Base-by-base conservation (phyloP, 2,113 vertebrate genomes). In the Caranx melampygus region DNA sequence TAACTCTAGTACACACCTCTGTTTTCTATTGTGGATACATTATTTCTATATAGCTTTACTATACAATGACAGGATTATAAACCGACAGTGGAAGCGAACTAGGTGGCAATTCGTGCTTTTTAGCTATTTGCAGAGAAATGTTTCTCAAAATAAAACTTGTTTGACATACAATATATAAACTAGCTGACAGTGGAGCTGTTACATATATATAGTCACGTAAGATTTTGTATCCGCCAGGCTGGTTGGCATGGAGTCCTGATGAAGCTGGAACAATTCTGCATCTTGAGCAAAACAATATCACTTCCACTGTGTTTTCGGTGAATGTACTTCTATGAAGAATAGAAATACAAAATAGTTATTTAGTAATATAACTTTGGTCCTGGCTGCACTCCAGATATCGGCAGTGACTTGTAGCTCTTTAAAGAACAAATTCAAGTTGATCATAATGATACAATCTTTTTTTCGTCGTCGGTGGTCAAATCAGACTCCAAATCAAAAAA, bases 311-410 rank as follows among this genome's bases (percentile, higher is more conserved):
- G 12, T 3, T 74, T 78, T 21, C n/a, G 31, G 10, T 14, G 11
- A 26, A 26, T 31, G 21, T 4, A 57, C 26, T 12, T 57, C 54
- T 15, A 31, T 31, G 54, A 57, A 6, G 14, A 31, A 31, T 6
- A 57, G 54, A 57, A 57, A 57, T 6, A 6, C 13, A 31, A 55
- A 11, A 55, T 21, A 26, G 3, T 26, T 51, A 9, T 3, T 54
- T n/a, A 12, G n/a, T 63, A 57, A 33, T 64, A 51, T 60, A 13
- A 26, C 49, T 74, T 70, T 59, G 44, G 51, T 66, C 16, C 42
- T 52, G 59, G 31, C 42, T 61, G 26, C 37, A 47, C 51, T 75
- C 7, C 45, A 12, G 15, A 59, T 44, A 82, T 47, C 34, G 10
- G 14, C 52, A 49, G 5, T 49, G 16, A 49, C 7, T 7, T 49